Percentiles rank a stretch among this genome's conserved stretches.
Conservation (phyloP, 30 jellyfish, hydroid and myxozoan species). For the Clytia hemisphaerica region DNA sequence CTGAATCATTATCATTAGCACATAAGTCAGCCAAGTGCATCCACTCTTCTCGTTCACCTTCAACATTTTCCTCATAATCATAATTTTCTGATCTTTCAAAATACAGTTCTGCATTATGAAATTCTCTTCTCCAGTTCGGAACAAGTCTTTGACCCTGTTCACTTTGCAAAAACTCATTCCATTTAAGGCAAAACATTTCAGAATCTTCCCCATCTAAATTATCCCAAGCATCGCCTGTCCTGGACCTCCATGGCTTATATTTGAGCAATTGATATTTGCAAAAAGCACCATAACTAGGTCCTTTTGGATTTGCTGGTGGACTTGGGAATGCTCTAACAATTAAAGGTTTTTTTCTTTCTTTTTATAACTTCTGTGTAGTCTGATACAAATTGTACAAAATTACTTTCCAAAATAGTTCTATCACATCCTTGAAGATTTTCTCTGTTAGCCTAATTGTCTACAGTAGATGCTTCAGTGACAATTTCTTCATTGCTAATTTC, state of each 20-base stretch:
- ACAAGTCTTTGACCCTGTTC: not conserved
- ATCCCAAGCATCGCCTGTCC: constrained; percentile 27
- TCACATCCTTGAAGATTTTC: not conserved
- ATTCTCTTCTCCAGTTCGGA: constrained; percentile 21
- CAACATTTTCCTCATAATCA: constrained; percentile 1
- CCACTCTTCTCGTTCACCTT: constrained; percentile 32
- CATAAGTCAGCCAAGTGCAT: constrained; percentile 36
- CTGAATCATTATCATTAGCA: not conserved
- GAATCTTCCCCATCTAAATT: not conserved
- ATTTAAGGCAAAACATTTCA: not conserved
- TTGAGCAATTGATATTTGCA: constrained; percentile 29
- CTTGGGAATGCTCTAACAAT: constrained; percentile 27
- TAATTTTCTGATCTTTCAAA: not conserved
- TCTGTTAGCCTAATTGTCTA: constrained; percentile 30
- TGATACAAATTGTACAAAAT: constrained; percentile 26
- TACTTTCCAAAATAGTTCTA: constrained; percentile 12
- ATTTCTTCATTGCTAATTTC: constrained; percentile 2
- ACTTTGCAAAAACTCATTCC: not conserved
- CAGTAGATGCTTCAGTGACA: constrained; percentile 7
- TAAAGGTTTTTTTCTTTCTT: not conserved
- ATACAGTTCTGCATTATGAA: constrained; percentile 29
- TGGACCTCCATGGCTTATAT: constrained; percentile 26
- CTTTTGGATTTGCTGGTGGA: constrained; percentile 19
- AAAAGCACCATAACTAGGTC: constrained; percentile 17
- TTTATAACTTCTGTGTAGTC: constrained; percentile 17